These are phyloP conservation scores for Reinhardtius hippoglossoides DNA, from an alignment of 2,113 vertebrate species.

Conservation along the genomic window DNA sequence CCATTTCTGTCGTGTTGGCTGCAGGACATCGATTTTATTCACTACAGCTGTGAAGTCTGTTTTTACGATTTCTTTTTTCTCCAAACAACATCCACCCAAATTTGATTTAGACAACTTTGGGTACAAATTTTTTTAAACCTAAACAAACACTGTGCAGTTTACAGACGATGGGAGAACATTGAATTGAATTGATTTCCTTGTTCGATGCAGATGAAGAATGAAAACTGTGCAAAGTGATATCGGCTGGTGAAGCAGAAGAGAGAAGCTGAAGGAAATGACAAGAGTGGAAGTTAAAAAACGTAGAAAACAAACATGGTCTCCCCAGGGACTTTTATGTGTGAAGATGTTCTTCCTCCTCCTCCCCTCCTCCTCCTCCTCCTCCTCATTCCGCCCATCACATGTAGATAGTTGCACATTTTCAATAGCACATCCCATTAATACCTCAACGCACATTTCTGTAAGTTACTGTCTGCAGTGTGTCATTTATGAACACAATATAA, in stretches of 20 bases:
- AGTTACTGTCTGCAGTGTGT: neutral
- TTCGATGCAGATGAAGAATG: too few relatives aligned
- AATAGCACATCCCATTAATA: neutral
- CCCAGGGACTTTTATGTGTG: neutral
- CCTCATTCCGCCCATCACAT: constrained; percentile 8
- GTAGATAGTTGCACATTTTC: neutral
- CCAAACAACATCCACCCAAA: too few relatives aligned
- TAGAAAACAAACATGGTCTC: constrained; percentile 18
- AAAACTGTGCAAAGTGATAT: neutral
- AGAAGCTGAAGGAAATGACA: neutral
- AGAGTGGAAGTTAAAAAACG: neutral
- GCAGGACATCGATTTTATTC: too few relatives aligned
- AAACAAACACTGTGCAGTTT: too few relatives aligned
- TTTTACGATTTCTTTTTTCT: too few relatives aligned
- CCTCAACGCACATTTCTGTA: neutral
- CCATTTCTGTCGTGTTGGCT: too few relatives aligned
- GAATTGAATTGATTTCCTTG: too few relatives aligned
- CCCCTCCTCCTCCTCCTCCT: constrained; percentile 26
- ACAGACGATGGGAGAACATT: too few relatives aligned
- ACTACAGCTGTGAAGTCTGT: too few relatives aligned
- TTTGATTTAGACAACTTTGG: too few relatives aligned
- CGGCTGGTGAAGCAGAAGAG: neutral
- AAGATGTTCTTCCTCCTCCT: constrained; percentile 1
- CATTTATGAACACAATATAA: too few relatives aligned
- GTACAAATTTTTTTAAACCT: too few relatives aligned